Evolutionary conservation across 2,888 invertebrate species (phyloP), one percentile per base, ranked within the genome.

Genomic region (Coleophora flavipennella): DNA sequence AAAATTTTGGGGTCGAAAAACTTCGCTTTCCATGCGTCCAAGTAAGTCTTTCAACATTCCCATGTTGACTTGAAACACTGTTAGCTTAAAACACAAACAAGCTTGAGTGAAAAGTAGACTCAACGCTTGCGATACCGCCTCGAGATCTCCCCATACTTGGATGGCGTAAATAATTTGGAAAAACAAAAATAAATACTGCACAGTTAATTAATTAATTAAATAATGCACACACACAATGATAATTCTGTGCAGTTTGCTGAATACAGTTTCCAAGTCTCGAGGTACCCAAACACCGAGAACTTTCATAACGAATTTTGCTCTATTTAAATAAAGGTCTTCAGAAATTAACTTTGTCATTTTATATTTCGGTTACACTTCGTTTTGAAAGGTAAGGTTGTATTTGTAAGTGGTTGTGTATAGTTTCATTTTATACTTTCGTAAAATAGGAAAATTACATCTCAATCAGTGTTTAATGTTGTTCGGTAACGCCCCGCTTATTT

Each of bases 61-160:
- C 32, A 64, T 61, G 38, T 80, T 80, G 0, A 67, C 40, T 29
- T 72, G 70, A 44, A 81, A 65, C 25, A 78, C 65, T 0, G 78
- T 68, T 1, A 83, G 53, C 64, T 83, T 83, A 13, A 78, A 69
- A 47, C 83, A 83, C 8, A 83, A 63, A 43, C 76, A 75, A 1
- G 83, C 79, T 43, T 83, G 78, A 0, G 83, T 81, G 45, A 83
- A 80, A 2, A 78, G 48, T 35, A 84, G 38, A 31, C 79, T 76
- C 0, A 67, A 77, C 0, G 80, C 74, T 40, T 81, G 73, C 0
- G 72, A 78, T 0, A 81, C 70, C 1, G 76, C 78, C 25, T 74
- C 80, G 31, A 80, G 52, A 31, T 81, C 75, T 1, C 81, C 80
- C 75, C 76, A 78, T 1, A 78, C 76, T 51, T 73, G 65, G 4